Conservation (phyloP, 2,797 vertebrate species). For the Pachyuromys duprasi region DNA sequence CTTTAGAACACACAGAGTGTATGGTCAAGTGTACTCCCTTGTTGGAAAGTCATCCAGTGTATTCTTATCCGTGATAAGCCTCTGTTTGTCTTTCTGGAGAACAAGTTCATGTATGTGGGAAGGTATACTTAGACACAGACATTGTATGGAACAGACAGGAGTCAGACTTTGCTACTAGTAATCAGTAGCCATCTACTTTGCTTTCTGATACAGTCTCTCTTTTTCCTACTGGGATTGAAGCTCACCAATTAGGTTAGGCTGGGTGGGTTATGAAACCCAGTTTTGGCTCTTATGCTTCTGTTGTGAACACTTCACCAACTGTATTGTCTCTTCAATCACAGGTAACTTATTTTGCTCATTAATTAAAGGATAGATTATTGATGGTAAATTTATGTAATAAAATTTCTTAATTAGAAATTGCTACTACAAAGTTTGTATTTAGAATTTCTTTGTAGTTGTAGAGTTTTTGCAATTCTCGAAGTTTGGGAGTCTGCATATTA, state of each 20-base stretch:
- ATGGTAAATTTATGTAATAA: not conserved
- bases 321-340: not conserved
- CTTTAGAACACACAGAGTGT: not conserved
- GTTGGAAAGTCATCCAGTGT: not conserved
- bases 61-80: fast-evolving
- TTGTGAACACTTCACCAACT: not conserved
- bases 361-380: not conserved
- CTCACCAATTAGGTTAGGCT: fast-evolving
- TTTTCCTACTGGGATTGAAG: not conserved
- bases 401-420: not conserved
- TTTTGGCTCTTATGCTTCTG: not conserved
- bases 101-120: not conserved
- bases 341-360: not conserved
- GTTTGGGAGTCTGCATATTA: not conserved
- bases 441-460: not conserved
- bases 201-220: not conserved
- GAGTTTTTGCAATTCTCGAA: not conserved
- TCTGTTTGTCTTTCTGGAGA: not conserved
- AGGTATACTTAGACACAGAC: not conserved
- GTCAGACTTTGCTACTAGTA: fast-evolving
- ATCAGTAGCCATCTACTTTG: no score
- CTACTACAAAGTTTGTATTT: not conserved
- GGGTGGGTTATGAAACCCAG: no score
- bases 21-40: not conserved
- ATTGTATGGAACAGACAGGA: not conserved